phyloP scores from a whole-genome alignment of 2,797 vertebrate species.

The Xiphorhynchus erythropygius region DNA sequence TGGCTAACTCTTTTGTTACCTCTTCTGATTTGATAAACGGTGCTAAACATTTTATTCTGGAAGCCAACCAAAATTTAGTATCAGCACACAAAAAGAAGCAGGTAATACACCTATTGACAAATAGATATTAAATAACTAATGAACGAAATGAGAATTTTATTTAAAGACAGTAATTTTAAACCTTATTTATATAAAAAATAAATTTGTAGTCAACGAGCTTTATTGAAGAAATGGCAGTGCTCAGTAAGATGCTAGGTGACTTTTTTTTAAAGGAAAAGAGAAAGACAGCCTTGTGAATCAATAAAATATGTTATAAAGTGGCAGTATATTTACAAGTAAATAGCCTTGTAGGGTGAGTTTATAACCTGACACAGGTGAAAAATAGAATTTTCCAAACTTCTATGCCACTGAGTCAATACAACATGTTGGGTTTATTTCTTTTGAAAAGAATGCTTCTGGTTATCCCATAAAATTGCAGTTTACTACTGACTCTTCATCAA shows the following conservation, averaged over 20 bases:
- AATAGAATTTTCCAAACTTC: neutral
- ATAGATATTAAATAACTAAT: neutral
- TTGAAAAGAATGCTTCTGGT: neutral
- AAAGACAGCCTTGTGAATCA: neutral
- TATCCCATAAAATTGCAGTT: neutral
- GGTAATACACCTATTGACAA: neutral
- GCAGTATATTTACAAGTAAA: constrained; percentile 13
- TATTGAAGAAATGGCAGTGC: neutral
- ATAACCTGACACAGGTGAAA: neutral
- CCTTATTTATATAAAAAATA: neutral
- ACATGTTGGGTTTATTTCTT: neutral
- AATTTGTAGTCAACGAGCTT: neutral
- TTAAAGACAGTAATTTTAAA: neutral
- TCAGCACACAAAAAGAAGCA: neutral
- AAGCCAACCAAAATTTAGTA: neutral
- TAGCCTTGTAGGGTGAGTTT: neutral
- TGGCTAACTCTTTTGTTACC: neutral
- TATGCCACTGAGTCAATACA: neutral
- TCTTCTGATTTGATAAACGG: neutral
- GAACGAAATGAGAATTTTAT: neutral
- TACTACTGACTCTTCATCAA: neutral
- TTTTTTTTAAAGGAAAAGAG: neutral
- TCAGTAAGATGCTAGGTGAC: neutral
- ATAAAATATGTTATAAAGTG: neutral
- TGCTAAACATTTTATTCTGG: neutral